A percentile compares a stretch with the other conserved stretches of the same genome.
phyloP scores from a whole-genome alignment of 2,888 invertebrate genomes.

The Syrista parreyssii region DNA sequence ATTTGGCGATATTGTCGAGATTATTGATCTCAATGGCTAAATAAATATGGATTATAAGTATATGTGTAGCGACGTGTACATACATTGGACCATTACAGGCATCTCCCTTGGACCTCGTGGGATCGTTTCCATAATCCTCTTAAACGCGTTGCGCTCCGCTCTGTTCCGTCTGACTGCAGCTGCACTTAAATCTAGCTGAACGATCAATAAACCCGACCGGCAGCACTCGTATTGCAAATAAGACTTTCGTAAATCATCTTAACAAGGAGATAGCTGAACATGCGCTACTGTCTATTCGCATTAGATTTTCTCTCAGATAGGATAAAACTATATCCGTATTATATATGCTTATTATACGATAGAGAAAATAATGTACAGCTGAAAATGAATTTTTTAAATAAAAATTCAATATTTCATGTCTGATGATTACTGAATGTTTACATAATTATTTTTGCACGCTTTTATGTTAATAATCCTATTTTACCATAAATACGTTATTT shows the following conservation, averaged over 20 bases:
- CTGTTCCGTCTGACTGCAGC: slow-evolving; percentile 23
- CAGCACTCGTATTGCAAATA: slow-evolving; percentile 23
- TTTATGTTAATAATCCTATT: not conserved
- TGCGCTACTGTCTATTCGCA: not conserved
- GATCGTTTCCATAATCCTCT: slow-evolving; percentile 36
- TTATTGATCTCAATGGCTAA: not conserved
- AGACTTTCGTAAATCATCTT: slow-evolving; percentile 22
- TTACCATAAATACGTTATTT: not conserved
- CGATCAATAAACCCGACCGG: slow-evolving; percentile 33
- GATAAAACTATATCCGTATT: not conserved
- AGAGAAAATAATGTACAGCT: not conserved
- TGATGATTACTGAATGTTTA: not conserved
- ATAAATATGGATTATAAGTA: not conserved
- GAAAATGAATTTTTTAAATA: not conserved
- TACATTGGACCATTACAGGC: slow-evolving; percentile 9
- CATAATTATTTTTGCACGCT: not conserved
- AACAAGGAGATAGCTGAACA: slow-evolving; percentile 18
- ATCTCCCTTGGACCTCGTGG: slow-evolving; percentile 16
- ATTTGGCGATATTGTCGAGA: not conserved
- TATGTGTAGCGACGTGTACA: not conserved
- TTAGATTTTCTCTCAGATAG: not conserved
- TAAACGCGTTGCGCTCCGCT: slow-evolving; percentile 25
- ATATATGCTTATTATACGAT: not conserved
- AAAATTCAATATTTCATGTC: not conserved
- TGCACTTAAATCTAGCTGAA: slow-evolving; percentile 31